phyloP scores from a whole-genome alignment of 2,797 vertebrate genomes.

The Cryptoprocta ferox region DNA sequence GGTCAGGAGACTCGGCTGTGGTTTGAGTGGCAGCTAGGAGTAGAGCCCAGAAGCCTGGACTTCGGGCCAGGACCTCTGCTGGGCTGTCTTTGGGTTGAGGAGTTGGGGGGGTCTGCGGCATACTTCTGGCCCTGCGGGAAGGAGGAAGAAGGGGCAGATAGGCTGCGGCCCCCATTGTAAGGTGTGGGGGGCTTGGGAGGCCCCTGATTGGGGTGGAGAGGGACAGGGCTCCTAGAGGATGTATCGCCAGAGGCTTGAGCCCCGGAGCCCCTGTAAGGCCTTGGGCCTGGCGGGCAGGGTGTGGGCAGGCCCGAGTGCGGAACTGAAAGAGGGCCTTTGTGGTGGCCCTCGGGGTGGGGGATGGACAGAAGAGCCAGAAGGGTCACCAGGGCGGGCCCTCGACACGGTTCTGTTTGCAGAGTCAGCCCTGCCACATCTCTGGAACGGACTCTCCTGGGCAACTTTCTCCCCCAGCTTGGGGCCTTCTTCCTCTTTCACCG shows the following conservation, averaged over 20 bases:
- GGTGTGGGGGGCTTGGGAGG: background rate
- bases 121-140: background rate
- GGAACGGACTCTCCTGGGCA: background rate
- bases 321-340: slow-evolving; percentile 26
- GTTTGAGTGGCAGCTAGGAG: background rate
- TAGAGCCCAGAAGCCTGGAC: background rate
- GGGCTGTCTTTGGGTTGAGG: background rate
- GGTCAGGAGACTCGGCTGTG: background rate
- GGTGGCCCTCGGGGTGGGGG: background rate
- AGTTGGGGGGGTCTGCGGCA: background rate
- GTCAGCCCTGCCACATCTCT: fast-evolving
- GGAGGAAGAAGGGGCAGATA: background rate
- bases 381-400: background rate
- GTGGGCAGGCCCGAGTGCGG: background rate
- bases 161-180: background rate
- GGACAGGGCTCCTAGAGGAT: background rate
- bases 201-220: background rate
- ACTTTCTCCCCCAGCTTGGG: background rate
- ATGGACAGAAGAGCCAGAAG: background rate
- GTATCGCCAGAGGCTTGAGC: background rate
- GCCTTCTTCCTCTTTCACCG: background rate
- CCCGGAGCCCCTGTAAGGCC: background rate
- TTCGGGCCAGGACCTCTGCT: background rate
- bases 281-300: background rate
- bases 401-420: background rate